A percentile compares a stretch with the other conserved stretches of the same genome.
phyloP scores from a whole-genome alignment of 1,140 invertebrate genomes.

The Papilio glaucus region DNA sequence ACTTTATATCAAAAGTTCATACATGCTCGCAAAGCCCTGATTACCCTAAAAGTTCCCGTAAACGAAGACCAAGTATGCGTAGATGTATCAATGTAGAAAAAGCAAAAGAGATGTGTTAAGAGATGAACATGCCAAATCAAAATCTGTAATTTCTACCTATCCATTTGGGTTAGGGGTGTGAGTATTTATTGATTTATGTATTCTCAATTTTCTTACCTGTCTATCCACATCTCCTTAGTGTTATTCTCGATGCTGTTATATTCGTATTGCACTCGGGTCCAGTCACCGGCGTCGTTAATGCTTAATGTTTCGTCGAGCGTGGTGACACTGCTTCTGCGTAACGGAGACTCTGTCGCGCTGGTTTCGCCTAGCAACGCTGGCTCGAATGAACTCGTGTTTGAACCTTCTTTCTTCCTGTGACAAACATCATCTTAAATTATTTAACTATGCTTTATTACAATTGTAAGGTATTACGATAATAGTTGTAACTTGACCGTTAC shows the following conservation, averaged over 20 bases:
- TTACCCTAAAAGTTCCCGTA: too few relatives aligned
- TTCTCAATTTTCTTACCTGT: slow-evolving; percentile 57
- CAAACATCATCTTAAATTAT: neutral
- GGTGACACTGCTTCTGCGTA: slow-evolving; percentile 68
- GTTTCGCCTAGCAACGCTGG: slow-evolving; percentile 58
- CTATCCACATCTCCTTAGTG: slow-evolving; percentile 79
- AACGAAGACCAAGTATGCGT: too few relatives aligned
- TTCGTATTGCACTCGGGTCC: slow-evolving; percentile 72
- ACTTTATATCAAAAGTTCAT: too few relatives aligned
- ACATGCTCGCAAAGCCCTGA: too few relatives aligned
- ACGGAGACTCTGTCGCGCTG: slow-evolving; percentile 60
- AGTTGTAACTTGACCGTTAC: too few relatives aligned
- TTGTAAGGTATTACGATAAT: too few relatives aligned
- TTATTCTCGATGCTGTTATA: slow-evolving; percentile 58
- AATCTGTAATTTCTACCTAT: too few relatives aligned
- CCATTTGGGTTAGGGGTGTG: too few relatives aligned
- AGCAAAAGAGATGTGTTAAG: too few relatives aligned
- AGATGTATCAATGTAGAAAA: too few relatives aligned
- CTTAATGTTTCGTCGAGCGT: slow-evolving; percentile 78
- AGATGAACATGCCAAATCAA: too few relatives aligned
- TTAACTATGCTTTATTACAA: too few relatives aligned
- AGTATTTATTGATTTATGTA: neutral
- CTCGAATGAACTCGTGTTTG: slow-evolving; percentile 76
- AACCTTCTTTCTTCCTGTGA: slow-evolving; percentile 71
- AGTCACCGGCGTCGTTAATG: slow-evolving; percentile 77